Evolutionary conservation across 2,797 vertebrate genomes (phyloP).

Genomic region (Acrossocheilus wenchowensis): DNA sequence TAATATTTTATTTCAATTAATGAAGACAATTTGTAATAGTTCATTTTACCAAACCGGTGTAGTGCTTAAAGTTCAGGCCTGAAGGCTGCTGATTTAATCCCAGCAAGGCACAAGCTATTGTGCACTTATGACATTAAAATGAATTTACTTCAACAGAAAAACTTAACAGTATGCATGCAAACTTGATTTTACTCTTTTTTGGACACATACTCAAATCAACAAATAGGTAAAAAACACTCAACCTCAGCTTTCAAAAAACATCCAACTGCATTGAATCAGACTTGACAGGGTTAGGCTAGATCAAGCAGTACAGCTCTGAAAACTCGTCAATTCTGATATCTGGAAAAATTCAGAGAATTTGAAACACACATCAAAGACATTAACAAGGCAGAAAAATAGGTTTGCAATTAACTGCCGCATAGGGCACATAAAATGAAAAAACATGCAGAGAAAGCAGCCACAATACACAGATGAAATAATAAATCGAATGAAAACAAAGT

Average conservation of each 20-base stretch:
- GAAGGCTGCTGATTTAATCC: not conserved
- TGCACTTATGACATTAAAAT: not conserved
- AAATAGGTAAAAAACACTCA: not conserved
- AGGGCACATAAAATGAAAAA: constrained; percentile 17
- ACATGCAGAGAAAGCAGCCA: constrained; percentile 33
- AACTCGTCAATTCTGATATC: constrained; percentile 4
- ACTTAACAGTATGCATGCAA: not conserved
- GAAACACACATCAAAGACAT: constrained; percentile 46
- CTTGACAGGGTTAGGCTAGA: not conserved
- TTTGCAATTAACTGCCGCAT: constrained; percentile 41
- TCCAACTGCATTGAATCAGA: not conserved
- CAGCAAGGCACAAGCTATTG: not conserved
- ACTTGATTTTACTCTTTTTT: not conserved
- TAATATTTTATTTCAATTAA: not conserved
- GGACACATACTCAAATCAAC: not conserved
- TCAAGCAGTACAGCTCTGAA: constrained; percentile 9
- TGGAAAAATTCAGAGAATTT: constrained; percentile 21
- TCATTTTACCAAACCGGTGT: not conserved
- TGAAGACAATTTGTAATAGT: not conserved
- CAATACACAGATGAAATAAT: constrained; percentile 56
- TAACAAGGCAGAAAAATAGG: constrained; percentile 41
- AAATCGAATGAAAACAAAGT: constrained; percentile 45
- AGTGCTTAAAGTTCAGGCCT: not conserved
- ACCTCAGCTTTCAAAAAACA: not conserved
- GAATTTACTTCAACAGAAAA: not conserved